phyloP scores from a whole-genome alignment of 2,888 invertebrate genomes.

The Himalopsyche kuldschensis region DNA sequence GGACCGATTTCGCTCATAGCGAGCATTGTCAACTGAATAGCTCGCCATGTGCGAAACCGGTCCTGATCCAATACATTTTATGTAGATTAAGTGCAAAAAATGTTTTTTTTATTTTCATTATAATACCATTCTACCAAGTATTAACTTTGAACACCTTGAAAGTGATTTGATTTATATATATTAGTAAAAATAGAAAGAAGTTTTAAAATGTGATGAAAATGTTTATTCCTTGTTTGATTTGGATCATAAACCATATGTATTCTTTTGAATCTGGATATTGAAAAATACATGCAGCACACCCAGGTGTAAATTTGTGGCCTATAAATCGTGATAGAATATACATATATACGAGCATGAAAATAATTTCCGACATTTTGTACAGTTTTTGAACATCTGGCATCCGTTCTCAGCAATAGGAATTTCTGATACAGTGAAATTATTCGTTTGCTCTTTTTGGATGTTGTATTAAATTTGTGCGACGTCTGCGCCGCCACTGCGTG shows the following conservation, averaged over 20 bases:
- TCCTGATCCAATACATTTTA: too few relatives aligned
- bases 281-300: background rate
- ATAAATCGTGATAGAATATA: background rate
- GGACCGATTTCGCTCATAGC: too few relatives aligned
- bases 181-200: too few relatives aligned
- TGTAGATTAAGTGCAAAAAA: too few relatives aligned
- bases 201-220: too few relatives aligned
- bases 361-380: background rate
- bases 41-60: too few relatives aligned
- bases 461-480: constrained; percentile 12
- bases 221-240: too few relatives aligned
- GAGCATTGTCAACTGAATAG: too few relatives aligned
- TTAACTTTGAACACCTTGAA: too few relatives aligned
- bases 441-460: constrained; percentile 5
- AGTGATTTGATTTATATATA: too few relatives aligned
- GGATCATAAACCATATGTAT: background rate
- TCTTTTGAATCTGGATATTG: background rate
- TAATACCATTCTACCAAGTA: too few relatives aligned
- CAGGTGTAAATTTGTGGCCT: background rate
- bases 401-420: constrained; percentile 23
- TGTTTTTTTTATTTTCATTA: too few relatives aligned
- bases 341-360: background rate
- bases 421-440: constrained; percentile 28
- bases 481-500: constrained; percentile 25
- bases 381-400: constrained; percentile 28